These are phyloP conservation scores for Turritopsis rubra DNA, from an alignment of 30 jellyfish, hydroid and myxozoan species.

Conservation along the genomic window DNA sequence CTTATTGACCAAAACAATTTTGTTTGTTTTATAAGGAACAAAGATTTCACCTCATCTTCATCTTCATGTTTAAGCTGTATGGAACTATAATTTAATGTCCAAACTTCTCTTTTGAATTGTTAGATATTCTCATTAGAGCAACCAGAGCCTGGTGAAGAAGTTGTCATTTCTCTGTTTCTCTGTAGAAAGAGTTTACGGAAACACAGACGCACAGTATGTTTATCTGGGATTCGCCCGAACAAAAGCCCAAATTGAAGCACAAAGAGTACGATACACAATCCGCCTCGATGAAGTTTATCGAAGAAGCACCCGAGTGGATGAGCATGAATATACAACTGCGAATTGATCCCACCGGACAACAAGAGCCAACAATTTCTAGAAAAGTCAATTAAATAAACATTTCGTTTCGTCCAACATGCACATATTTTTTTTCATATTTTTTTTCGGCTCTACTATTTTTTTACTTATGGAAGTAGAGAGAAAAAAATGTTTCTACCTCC, in stretches of 20 bases:
- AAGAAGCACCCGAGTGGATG: slow-evolving; percentile 92
- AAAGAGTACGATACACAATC: slow-evolving; percentile 80
- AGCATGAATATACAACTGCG: slow-evolving; percentile 81
- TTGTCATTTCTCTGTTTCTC: no score
- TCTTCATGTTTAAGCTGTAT: no score
- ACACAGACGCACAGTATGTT: slow-evolving; percentile 40
- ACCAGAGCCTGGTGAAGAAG: no score
- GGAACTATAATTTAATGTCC: no score
- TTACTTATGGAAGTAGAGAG: background rate
- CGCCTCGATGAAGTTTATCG: slow-evolving; percentile 59
- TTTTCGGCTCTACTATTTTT: background rate
- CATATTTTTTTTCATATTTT: background rate
- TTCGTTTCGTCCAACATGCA: background rate
- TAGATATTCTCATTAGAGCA: no score
- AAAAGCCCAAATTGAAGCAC: slow-evolving; percentile 25
- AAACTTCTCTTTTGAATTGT: no score
- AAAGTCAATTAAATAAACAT: background rate
- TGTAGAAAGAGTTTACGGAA: slow-evolving; percentile 24
- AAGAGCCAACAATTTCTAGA: slow-evolving; percentile 68
- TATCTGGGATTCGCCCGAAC: slow-evolving; percentile 33
- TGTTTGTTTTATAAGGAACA: no score
- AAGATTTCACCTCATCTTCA: no score
- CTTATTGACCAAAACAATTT: no score
- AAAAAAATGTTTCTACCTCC: background rate
- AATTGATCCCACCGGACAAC: slow-evolving; percentile 89